These are phyloP conservation scores for Tribolium castaneum DNA, from an alignment of 1,140 invertebrate genomes.

Conservation along the genomic window DNA sequence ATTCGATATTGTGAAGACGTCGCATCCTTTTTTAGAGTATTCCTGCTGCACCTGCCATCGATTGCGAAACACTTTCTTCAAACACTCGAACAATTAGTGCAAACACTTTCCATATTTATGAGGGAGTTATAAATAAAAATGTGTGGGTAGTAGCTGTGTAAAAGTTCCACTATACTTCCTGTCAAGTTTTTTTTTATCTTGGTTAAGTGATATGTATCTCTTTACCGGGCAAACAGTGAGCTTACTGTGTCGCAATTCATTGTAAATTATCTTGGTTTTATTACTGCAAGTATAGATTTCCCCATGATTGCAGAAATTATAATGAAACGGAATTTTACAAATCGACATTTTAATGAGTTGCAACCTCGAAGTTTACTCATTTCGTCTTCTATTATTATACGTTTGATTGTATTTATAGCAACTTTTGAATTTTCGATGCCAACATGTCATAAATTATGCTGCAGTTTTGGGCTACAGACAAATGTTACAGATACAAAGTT, in stretches of 20 bases:
- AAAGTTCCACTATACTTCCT: slow-evolving; percentile 23
- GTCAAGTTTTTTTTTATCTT: slow-evolving; percentile 19
- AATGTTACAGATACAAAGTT: slow-evolving; percentile 3
- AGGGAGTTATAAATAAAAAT: slow-evolving; percentile 7
- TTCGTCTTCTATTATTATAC: slow-evolving; percentile 12
- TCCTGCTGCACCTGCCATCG: slow-evolving; percentile 7
- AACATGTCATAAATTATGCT: slow-evolving; percentile 24
- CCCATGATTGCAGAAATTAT: neutral
- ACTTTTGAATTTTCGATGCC: slow-evolving; percentile 19
- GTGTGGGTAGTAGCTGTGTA: slow-evolving; percentile 11
- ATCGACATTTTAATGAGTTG: slow-evolving; percentile 6
- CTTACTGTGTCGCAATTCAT: neutral
- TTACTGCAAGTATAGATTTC: neutral
- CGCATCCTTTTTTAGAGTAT: neutral
- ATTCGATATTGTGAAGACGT: neutral
- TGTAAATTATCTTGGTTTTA: neutral
- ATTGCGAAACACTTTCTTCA: slow-evolving; percentile 3
- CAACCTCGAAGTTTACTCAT: neutral
- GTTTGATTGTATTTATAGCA: neutral
- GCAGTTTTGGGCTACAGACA: slow-evolving; percentile 17
- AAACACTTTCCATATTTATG: slow-evolving; percentile 9
- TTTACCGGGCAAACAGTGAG: neutral
- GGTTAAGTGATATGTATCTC: slow-evolving; percentile 13
- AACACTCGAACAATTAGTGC: slow-evolving; percentile 5
- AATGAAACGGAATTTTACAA: slow-evolving; percentile 5